Percentiles rank a stretch among this genome's conserved stretches.
Evolutionary conservation across 1,140 invertebrate species (phyloP).

Genomic region (Nymphalis io): DNA sequence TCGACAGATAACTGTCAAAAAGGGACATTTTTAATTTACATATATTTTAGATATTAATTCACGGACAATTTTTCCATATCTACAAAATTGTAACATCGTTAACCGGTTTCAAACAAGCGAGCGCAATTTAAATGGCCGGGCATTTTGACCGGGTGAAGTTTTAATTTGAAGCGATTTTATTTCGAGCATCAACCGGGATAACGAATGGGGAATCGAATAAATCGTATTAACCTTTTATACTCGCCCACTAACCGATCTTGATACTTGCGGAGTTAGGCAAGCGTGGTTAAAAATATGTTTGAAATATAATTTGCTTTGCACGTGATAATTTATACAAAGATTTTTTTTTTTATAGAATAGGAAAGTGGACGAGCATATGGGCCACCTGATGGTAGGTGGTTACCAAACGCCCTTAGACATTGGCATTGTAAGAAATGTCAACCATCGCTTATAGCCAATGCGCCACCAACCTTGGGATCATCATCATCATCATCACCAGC

Average conservation of each 20-base stretch:
- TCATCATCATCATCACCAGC: no score
- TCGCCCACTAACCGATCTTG: not conserved
- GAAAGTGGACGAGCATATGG: no score
- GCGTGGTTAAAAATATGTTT: not conserved
- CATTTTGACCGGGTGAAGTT: slow-evolving; percentile 22
- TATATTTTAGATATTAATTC: not conserved
- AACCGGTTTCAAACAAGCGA: slow-evolving; percentile 14
- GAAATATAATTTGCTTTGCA: no score
- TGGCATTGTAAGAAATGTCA: no score
- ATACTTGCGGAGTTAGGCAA: not conserved
- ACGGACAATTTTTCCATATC: not conserved
- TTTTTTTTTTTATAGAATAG: no score
- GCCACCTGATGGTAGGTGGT: no score
- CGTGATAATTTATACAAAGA: no score
- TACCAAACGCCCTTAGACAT: no score
- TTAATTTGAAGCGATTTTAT: slow-evolving; percentile 28
- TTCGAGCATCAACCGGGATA: slow-evolving; percentile 13
- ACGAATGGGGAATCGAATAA: slow-evolving; percentile 29
- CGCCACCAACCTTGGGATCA: no score
- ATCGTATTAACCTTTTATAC: slow-evolving; percentile 27
- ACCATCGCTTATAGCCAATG: no score
- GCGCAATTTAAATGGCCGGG: slow-evolving; percentile 18
- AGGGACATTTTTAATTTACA: not conserved
- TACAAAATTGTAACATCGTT: slow-evolving; percentile 3
- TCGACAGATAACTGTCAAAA: not conserved